Conservation (phyloP, 2,888 invertebrate species). For the Drosophila peninsularis region DNA sequence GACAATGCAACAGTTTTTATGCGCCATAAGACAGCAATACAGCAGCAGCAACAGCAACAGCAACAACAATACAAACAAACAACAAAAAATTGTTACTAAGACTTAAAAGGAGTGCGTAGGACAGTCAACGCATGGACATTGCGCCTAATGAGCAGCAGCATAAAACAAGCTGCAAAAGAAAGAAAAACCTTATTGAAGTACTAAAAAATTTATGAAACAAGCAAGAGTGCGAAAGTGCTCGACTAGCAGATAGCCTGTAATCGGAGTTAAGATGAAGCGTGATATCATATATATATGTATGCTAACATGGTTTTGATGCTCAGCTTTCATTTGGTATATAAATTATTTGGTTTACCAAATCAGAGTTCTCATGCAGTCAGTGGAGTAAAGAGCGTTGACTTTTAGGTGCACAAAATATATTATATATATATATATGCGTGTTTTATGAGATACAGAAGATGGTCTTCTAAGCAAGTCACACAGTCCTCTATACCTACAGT, state of each 20-base stretch:
- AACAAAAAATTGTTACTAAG: slow-evolving; percentile 35
- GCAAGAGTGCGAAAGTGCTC: background rate
- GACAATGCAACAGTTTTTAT: slow-evolving; percentile 64
- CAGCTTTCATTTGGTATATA: too few species aligned
- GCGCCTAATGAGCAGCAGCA: slow-evolving; percentile 61
- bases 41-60: too few species aligned
- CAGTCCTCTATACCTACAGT: too few species aligned
- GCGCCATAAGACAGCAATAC: slow-evolving; percentile 24
- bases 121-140: slow-evolving; percentile 61
- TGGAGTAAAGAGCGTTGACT: too few species aligned
- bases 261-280: background rate
- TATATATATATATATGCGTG: too few species aligned
- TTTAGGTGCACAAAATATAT: too few species aligned
- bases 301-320: too few species aligned
- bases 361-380: too few species aligned
- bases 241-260: background rate
- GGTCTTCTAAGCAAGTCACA: too few species aligned
- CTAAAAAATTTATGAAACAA: slow-evolving; percentile 15
- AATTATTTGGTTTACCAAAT: too few species aligned
- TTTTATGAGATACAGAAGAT: too few species aligned
- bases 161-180: slow-evolving; percentile 8
- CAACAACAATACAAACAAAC: slow-evolving; percentile 12
- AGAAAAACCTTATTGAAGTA: background rate
- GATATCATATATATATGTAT: too few species aligned
- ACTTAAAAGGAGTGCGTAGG: slow-evolving; percentile 75